Evolutionary conservation across 2,888 invertebrate genomes (phyloP).

Genomic region (Plagiodera versicolora): DNA sequence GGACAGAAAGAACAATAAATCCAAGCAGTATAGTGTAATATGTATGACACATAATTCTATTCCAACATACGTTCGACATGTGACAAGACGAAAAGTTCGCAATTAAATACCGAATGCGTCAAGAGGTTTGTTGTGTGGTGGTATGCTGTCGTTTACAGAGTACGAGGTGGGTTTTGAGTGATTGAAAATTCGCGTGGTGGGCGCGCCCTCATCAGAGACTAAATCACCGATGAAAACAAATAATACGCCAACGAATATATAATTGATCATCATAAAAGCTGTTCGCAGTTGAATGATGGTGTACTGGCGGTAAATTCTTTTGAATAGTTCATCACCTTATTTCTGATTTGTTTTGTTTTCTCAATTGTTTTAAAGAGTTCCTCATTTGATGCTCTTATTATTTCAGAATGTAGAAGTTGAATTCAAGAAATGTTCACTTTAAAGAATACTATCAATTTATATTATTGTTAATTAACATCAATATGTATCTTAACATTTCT

Average conservation of each 20-base stretch:
- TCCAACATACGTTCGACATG: not conserved
- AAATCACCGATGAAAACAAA: not conserved
- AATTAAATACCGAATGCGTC: constrained; percentile 3
- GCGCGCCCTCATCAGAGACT: not conserved
- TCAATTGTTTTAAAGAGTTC: too few species aligned
- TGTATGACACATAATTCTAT: constrained; percentile 3
- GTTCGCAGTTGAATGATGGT: not conserved
- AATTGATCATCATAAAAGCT: not conserved
- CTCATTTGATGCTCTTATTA: too few species aligned
- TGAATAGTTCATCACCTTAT: too few species aligned
- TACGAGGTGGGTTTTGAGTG: not conserved
- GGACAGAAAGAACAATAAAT: not conserved
- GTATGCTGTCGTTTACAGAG: not conserved
- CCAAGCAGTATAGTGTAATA: not conserved
- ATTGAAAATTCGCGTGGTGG: constrained; percentile 1
- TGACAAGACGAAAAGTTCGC: constrained; percentile 6
- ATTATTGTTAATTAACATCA: too few species aligned
- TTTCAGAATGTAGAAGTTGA: too few species aligned
- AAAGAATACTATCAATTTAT: too few species aligned
- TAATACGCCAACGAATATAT: not conserved
- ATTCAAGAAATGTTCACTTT: too few species aligned
- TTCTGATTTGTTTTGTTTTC: too few species aligned
- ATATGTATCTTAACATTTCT: too few species aligned
- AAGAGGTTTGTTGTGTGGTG: not conserved
- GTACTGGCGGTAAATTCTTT: not conserved